Percentiles rank a stretch among this genome's conserved stretches.
These are phyloP conservation scores for Caenorhabditis japonica DNA, from an alignment of 2,888 invertebrate species.

Conservation along the genomic window DNA sequence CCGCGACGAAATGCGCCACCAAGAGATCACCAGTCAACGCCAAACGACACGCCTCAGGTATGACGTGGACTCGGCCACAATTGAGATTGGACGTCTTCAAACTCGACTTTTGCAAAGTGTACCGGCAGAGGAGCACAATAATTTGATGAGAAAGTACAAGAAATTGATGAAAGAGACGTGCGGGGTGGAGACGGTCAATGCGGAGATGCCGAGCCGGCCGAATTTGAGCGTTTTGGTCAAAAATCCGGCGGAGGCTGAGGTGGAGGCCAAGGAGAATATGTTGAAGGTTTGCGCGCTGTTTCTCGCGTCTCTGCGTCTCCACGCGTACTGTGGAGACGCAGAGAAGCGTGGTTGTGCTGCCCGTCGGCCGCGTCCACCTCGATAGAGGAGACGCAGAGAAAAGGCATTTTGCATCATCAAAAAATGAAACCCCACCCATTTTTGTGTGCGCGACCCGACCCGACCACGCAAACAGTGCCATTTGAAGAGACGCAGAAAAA, in stretches of 20 bases:
- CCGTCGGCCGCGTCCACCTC: too few species aligned
- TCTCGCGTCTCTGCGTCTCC: too few species aligned
- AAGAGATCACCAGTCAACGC: constrained; percentile 10
- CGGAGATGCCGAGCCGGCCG: constrained; percentile 30
- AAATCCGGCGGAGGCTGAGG: constrained; percentile 19
- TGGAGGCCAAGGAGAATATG: constrained; percentile 43
- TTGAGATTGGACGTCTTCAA: constrained; percentile 71
- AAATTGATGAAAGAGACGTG: constrained; percentile 48
- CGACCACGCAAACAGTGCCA: too few species aligned
- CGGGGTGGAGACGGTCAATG: constrained; percentile 37
- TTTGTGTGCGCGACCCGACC: too few species aligned
- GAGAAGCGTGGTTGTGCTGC: too few species aligned
- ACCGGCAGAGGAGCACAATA: constrained; percentile 62
- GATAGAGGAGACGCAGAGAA: too few species aligned
- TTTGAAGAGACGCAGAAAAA: too few species aligned
- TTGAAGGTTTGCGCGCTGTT: constrained; percentile 35
- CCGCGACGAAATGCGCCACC: constrained; percentile 15
- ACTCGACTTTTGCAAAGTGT: constrained; percentile 68
- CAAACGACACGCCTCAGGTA: constrained; percentile 29
- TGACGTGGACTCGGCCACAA: constrained; percentile 38
- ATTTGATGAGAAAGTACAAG: constrained; percentile 60
- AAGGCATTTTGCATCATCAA: too few species aligned
- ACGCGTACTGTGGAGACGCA: too few species aligned
- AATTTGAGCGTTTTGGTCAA: constrained; percentile 7
- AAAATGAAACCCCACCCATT: too few species aligned